Percentiles rank a stretch among this genome's conserved stretches.
Evolutionary conservation across 2,113 vertebrate species (phyloP).

Genomic region (Phainopepla nitens): DNA sequence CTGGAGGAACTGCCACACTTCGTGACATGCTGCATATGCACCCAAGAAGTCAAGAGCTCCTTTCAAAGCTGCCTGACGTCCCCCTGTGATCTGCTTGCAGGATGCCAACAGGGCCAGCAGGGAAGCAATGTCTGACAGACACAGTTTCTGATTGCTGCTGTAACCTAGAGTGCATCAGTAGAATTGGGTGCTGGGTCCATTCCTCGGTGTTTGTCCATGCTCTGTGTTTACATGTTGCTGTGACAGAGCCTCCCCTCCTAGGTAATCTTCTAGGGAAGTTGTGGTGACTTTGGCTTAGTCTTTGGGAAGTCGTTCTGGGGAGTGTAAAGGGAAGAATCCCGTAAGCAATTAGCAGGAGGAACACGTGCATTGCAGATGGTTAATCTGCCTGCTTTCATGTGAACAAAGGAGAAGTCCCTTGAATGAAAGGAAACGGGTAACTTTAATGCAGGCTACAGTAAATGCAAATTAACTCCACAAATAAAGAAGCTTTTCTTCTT

Average conservation of each 20-base stretch:
- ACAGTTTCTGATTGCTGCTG: neutral
- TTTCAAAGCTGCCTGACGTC: neutral
- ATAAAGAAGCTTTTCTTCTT: conserved; percentile 64
- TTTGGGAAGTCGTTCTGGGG: conserved; percentile 38
- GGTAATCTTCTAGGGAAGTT: conserved; percentile 23
- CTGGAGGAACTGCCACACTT: neutral
- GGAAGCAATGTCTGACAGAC: neutral
- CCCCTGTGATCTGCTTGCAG: neutral
- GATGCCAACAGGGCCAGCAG: neutral
- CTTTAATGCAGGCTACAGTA: conserved; percentile 67
- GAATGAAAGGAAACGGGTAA: conserved; percentile 62
- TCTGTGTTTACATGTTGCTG: neutral
- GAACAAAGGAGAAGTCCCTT: conserved; percentile 68
- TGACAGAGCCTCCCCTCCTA: neutral
- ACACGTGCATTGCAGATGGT: conserved; percentile 68
- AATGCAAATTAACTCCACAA: conserved; percentile 67
- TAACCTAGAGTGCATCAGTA: neutral
- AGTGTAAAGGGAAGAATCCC: conserved; percentile 24
- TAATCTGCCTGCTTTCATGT: conserved; percentile 64
- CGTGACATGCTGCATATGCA: neutral
- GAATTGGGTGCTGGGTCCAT: neutral
- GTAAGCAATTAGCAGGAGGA: conserved; percentile 55
- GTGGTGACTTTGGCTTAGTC: conserved; percentile 34
- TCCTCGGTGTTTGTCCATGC: neutral
- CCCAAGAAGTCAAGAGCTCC: conserved; percentile 14